Base-by-base conservation (phyloP, 2,797 vertebrate genomes). In the Chromis chromis region DNA sequence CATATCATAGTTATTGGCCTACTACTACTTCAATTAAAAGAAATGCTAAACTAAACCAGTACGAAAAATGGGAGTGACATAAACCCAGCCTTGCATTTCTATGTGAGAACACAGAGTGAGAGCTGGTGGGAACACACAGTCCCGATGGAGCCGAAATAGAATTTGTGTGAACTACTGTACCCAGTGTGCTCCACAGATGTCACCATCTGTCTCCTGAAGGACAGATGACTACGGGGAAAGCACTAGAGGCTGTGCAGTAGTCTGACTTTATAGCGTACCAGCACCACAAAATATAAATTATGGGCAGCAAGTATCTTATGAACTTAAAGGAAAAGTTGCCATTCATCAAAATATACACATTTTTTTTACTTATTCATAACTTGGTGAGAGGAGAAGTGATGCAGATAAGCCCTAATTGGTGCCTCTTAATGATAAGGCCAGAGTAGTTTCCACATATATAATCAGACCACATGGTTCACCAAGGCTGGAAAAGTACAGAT, bases 121-220 rank as follows among this genome's bases (percentile, higher is more conserved):
- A 55, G 24, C 46, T 56, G 54, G 46, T 67, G 17, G 67, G 57
- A 64, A 83, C 65, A 67, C 42, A 56, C 42, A 42, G 40, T 69
- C 59, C 64, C 49, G 25, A 53, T 52, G 31, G 56, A 66, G 65
- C 33, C 74, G 56, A 78, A 42, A 72, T 8, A 56, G 9, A 75
- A 56, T 59, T 61, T 71, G 36, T 86, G 49, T 77, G 49, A 74
- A 67, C 39, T 49, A 52, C 69, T 67, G 67, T 49, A 74, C 65
- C 56, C 52, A 65, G 54, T 46, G 39, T 68, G 70, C 57, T 58
- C 31, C 50, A 44, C 66, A 25, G 57, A 76, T 70, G 77, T 76
- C 60, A 65, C 69, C 53, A 76, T 76, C 76, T 76, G 72, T 73
- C 77, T 65, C 65, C 24, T 33, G 61, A 59, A 69, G 40, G 66